Evolutionary conservation across 1,140 invertebrate species (phyloP).

Genomic region (Camponotus pennsylvanicus): DNA sequence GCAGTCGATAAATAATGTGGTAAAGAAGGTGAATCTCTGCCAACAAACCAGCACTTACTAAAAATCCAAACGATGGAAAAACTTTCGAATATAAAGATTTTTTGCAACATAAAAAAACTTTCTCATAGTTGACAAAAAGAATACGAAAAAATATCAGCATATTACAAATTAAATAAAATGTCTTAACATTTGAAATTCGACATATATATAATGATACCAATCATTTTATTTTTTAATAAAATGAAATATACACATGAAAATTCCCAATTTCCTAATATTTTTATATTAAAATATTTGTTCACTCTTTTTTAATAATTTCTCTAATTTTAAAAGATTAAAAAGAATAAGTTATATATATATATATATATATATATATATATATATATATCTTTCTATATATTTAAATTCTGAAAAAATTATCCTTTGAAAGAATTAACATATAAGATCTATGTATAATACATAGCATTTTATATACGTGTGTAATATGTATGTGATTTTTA

Average conservation of each 20-base stretch:
- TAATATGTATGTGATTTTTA: too few species aligned
- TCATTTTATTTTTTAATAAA: not conserved
- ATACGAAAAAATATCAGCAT: not conserved
- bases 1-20: constrained; percentile 57
- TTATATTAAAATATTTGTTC: not conserved
- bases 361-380: not conserved
- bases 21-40: constrained; percentile 15
- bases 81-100: constrained; percentile 38
- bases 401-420: too few species aligned
- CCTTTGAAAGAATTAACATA: too few species aligned
- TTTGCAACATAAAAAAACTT: constrained; percentile 21
- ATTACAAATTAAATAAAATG: not conserved
- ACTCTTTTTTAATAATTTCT: not conserved
- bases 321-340: not conserved
- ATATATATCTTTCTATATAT: not conserved
- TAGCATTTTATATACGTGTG: too few species aligned
- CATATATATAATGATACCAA: too few species aligned
- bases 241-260: not conserved
- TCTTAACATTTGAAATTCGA: not conserved
- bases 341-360: not conserved
- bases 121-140: not conserved
- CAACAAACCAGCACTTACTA: constrained; percentile 2
- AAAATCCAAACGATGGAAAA: constrained; percentile 32
- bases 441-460: too few species aligned
- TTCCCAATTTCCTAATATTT: not conserved